These are phyloP conservation scores for Halcyon malimbica DNA, from an alignment of 2,113 vertebrate genomes.

Conservation along the genomic window DNA sequence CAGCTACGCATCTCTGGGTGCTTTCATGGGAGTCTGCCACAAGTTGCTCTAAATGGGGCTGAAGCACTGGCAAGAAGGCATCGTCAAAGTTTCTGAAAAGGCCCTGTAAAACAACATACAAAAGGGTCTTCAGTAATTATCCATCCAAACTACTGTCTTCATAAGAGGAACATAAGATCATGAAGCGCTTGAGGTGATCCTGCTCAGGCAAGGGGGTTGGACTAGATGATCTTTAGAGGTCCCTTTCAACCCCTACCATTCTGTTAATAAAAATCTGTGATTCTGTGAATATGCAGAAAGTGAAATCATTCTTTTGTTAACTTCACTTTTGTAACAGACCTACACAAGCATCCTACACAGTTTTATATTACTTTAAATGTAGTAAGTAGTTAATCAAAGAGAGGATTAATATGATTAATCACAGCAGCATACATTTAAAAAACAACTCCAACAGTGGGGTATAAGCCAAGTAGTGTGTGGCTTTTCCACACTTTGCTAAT, in stretches of 20 bases:
- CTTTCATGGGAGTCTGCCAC: slow-evolving; percentile 93
- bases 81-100: slow-evolving; percentile 94
- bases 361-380: background rate
- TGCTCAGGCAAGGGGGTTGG: no score
- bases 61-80: slow-evolving; percentile 87
- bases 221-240: no score
- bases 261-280: no score
- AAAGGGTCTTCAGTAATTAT: background rate
- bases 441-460: background rate
- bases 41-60: slow-evolving; percentile 90
- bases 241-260: no score
- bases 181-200: background rate
- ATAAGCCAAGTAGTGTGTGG: background rate
- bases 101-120: slow-evolving; percentile 77
- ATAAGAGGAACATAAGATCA: rapidly evolving
- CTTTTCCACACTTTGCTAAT: background rate
- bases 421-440: background rate
- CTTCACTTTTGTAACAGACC: background rate
- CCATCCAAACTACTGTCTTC: background rate
- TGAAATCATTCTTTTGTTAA: background rate
- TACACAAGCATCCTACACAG: background rate
- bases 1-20: slow-evolving; percentile 93
- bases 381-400: slow-evolving; percentile 3
- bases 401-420: background rate
- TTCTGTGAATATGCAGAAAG: background rate